Base-by-base conservation (phyloP, 2,797 vertebrate genomes). In the Naso thynnoides region DNA sequence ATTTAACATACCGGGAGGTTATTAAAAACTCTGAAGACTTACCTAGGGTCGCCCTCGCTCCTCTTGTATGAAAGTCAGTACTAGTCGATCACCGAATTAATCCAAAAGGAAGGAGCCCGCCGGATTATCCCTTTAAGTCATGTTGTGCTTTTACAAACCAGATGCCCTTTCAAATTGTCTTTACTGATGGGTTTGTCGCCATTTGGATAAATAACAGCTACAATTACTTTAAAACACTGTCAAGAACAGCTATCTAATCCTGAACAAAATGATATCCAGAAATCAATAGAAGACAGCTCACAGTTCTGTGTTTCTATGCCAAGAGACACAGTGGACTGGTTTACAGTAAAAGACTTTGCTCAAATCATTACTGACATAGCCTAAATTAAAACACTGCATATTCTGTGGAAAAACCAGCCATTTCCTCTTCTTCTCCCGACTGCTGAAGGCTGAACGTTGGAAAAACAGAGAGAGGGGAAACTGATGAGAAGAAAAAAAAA, bases 311-410 rank as follows among this genome's bases (percentile, higher is more conserved):
- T 61, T 70, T 80, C 71, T 76, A 39, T 54, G 78, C 62, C 53
- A 59, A 55, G 76, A n/a, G 36, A 70, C 49, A 74, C 54, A 71
- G 19, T 58, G 47, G 59, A 53, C 61, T 42, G 82, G 66, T 73
- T 85, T 85, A 81, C 85, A 87, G 88, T 76, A 78, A 85, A 80
- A 77, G 38, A 63, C 54, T 45, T 70, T 6, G 36, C 59, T 86
- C 71, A 84, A 87, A 94, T 92, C 79, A 87, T 86, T 92, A 90
- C 80, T 85, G 91, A 92, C 93, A 87, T 50, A 57, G 47, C 78
- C 79, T 84, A 87, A 92, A 92, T 90, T 91, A 82, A 86, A 70
- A 81, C 52, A 50, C 72, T 78, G 81, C 79, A 81, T 83, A 86
- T 89, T 89, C 77, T 78, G 65, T 89, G 88, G 88, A 91, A 91